phyloP scores from a whole-genome alignment of 2,113 vertebrate genomes.

The Melanerpes formicivorus region DNA sequence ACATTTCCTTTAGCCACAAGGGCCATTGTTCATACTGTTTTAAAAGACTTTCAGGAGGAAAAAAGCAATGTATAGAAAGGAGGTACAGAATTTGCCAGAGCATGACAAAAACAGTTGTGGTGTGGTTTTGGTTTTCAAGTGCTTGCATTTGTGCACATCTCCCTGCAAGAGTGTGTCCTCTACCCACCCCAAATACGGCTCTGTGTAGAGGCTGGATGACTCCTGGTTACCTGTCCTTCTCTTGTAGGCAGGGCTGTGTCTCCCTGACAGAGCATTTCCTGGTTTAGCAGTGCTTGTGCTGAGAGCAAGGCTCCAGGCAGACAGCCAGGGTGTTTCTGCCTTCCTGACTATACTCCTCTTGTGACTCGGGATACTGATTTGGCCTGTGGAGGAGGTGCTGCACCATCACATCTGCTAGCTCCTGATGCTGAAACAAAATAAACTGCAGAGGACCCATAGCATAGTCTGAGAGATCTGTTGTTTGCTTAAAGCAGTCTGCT shows the following conservation, averaged over 20 bases:
- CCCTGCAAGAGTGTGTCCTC: neutral
- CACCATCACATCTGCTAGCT: neutral
- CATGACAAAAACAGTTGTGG: neutral
- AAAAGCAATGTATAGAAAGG: neutral
- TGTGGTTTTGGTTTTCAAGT: accelerated
- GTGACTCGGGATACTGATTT: neutral
- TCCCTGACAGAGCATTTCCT: neutral
- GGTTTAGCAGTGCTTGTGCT: neutral
- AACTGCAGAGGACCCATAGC: neutral
- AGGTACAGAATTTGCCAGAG: neutral
- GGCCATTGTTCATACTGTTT: conserved; percentile 1
- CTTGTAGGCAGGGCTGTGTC: neutral
- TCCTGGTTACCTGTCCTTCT: neutral
- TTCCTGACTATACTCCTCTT: neutral
- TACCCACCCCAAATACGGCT: neutral
- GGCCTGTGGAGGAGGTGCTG: neutral
- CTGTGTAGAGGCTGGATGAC: neutral
- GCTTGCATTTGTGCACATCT: neutral
- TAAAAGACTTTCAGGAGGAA: neutral
- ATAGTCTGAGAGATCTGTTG: neutral
- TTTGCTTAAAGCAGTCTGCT: neutral
- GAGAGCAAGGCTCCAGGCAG: neutral
- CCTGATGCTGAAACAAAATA: neutral
- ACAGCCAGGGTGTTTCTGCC: neutral
- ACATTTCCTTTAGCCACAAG: neutral